Conservation (phyloP, 1,140 invertebrate species). For the Drosophila burlai region DNA sequence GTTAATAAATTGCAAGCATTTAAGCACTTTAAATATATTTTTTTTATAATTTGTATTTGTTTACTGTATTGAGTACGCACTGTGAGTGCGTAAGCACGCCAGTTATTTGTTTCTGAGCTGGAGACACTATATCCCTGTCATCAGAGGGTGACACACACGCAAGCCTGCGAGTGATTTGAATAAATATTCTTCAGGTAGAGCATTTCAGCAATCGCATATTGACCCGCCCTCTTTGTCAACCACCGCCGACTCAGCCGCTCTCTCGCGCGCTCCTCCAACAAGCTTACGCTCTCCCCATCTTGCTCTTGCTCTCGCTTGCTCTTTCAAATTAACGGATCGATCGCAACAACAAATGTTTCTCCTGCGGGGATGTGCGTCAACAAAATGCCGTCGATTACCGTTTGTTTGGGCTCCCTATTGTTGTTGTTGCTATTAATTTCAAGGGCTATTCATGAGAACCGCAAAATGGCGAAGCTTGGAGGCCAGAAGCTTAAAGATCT, state of each 20-base stretch:
- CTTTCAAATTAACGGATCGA: conserved; percentile 75
- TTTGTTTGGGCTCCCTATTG: conserved; percentile 31
- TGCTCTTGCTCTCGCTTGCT: conserved; percentile 13
- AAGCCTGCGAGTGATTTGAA: conserved; percentile 5
- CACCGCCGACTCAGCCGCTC: neutral
- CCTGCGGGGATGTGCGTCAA: conserved; percentile 49
- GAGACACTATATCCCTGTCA: conserved; percentile 8
- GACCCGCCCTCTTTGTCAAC: conserved; percentile 11
- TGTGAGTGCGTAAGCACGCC: conserved; percentile 9
- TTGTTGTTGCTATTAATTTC: conserved; percentile 47
- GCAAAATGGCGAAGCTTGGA: neutral
- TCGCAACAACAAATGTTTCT: conserved; percentile 72
- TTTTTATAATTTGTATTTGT: neutral
- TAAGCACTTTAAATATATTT: too few species aligned
- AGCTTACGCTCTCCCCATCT: conserved; percentile 14
- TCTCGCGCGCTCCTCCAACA: conserved; percentile 1
- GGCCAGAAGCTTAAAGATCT: conserved; percentile 1
- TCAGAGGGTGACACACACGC: conserved; percentile 27
- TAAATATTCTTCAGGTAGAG: conserved; percentile 17
- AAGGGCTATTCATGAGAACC: neutral
- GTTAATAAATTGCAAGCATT: too few species aligned
- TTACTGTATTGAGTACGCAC: neutral
- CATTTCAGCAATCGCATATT: conserved; percentile 16
- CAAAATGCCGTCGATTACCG: conserved; percentile 73
- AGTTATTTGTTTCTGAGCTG: conserved; percentile 7